A percentile compares a stretch with the other conserved stretches of the same genome.
phyloP scores from a whole-genome alignment of 2,888 invertebrate species.

The Incurvaria masculella region DNA sequence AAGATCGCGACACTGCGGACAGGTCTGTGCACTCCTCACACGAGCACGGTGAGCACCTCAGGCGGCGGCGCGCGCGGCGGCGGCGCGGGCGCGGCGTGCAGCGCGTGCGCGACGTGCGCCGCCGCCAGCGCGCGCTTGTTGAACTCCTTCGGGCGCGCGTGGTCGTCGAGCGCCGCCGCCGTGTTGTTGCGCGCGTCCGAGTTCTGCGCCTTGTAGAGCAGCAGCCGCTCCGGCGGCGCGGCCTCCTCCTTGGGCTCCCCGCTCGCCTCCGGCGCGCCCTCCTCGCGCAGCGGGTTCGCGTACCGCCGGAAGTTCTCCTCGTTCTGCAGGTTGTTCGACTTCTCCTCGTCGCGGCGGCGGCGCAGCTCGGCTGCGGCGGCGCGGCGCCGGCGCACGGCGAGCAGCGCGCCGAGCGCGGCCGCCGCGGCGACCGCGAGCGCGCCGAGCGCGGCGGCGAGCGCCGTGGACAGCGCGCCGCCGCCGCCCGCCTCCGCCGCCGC shows the following conservation, averaged over 20 bases:
- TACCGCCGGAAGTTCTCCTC: slow-evolving; percentile 85
- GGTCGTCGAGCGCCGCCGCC: slow-evolving; percentile 60
- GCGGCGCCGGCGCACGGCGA: slow-evolving; percentile 20
- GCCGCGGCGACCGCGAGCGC: slow-evolving; percentile 46
- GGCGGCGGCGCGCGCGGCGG: too few relatives aligned
- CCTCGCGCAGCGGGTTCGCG: slow-evolving; percentile 73
- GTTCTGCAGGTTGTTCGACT: slow-evolving; percentile 88
- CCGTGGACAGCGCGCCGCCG: slow-evolving; percentile 33
- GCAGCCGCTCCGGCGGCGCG: slow-evolving; percentile 50
- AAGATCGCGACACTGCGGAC: too few relatives aligned
- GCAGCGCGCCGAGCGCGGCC: slow-evolving; percentile 23
- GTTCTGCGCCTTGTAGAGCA: slow-evolving; percentile 81
- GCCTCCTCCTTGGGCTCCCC: slow-evolving; percentile 39
- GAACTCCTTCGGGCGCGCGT: slow-evolving; percentile 65
- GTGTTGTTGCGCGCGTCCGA: slow-evolving; percentile 83
- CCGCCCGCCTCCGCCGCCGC: slow-evolving; percentile 16
- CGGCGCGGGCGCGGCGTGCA: too few relatives aligned
- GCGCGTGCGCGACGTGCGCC: too few relatives aligned
- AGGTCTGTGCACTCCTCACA: too few relatives aligned
- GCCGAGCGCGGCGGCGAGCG: slow-evolving; percentile 70
- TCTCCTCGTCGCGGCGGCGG: slow-evolving; percentile 74
- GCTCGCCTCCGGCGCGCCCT: slow-evolving; percentile 42
- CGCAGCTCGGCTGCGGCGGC: slow-evolving; percentile 11
- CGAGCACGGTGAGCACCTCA: too few relatives aligned
- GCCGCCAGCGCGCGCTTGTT: slow-evolving; percentile 64